A percentile compares a stretch with the other conserved stretches of the same genome.
These are phyloP conservation scores for Lophotriccus pileatus DNA, from an alignment of 2,797 vertebrate genomes.

Conservation along the genomic window DNA sequence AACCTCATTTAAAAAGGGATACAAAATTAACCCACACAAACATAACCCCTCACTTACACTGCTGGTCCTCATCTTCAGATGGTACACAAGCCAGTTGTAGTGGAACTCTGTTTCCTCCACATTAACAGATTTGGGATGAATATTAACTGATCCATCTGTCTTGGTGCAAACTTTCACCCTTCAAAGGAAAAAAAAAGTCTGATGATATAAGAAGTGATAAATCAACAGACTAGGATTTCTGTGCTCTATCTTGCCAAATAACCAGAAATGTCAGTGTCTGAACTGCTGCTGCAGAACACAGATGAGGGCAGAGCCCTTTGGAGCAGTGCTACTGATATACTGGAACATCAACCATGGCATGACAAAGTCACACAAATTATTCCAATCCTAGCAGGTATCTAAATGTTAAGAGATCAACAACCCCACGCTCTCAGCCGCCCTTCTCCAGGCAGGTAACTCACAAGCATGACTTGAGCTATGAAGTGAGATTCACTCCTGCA, in stretches of 20 bases:
- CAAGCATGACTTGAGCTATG: fast-evolving
- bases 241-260: not conserved
- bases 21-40: not conserved
- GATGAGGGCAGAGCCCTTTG: not conserved
- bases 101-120: slow-evolving; percentile 90
- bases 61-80: slow-evolving; percentile 97
- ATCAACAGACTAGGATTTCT: not conserved
- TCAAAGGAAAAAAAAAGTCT: not conserved
- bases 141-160: slow-evolving; percentile 89
- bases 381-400: not conserved
- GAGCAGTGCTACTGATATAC: not conserved
- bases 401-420: not conserved
- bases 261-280: not conserved
- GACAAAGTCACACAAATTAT: not conserved
- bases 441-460: not conserved
- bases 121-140: slow-evolving; percentile 98
- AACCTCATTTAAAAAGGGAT: not conserved
- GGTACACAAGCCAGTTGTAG: slow-evolving; percentile 96
- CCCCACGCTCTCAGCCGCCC: too few species aligned
- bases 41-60: slow-evolving; percentile 79
- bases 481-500: not conserved
- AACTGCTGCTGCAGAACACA: not conserved
- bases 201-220: not conserved
- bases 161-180: slow-evolving; percentile 96
- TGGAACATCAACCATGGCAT: not conserved